Percentiles rank a stretch among this genome's conserved stretches.
Conservation (phyloP, 2,113 vertebrate species). For the Athene cunicularia region DNA sequence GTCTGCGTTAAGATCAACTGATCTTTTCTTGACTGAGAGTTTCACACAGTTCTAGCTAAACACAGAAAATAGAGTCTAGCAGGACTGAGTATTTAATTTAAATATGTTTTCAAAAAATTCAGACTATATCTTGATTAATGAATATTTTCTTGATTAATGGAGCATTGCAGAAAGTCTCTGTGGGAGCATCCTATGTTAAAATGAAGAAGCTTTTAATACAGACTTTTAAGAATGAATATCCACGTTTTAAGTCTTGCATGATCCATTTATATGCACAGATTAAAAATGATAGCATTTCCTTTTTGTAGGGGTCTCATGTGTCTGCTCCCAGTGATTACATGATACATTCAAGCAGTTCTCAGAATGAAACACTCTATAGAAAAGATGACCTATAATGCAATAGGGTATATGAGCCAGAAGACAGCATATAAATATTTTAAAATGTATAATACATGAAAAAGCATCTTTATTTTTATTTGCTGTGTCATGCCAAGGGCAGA, state of each 20-base stretch:
- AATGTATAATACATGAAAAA: constrained; percentile 53
- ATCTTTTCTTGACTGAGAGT: background rate
- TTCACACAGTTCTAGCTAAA: constrained; percentile 49
- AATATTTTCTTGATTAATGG: constrained; percentile 37
- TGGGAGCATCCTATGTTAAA: background rate
- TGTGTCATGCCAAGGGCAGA: constrained; percentile 40
- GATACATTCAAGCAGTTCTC: constrained; percentile 30
- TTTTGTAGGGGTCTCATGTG: background rate
- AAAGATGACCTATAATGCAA: constrained; percentile 61
- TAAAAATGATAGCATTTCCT: constrained; percentile 11
- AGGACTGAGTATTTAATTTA: constrained; percentile 15
- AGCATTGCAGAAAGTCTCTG: background rate
- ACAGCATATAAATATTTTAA: constrained; percentile 73
- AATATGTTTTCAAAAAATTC: constrained; percentile 11
- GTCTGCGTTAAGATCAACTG: background rate
- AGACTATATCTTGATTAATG: constrained; percentile 28
- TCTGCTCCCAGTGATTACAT: constrained; percentile 12
- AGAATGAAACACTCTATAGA: constrained; percentile 40
- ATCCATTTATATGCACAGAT: constrained; percentile 61
- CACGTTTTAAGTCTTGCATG: constrained; percentile 56
- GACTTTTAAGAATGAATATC: constrained; percentile 29
- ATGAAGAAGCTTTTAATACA: constrained; percentile 59
- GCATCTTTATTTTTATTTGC: constrained; percentile 56
- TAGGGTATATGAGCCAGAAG: constrained; percentile 63
- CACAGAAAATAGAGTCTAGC: constrained; percentile 15